These are phyloP conservation scores for Psittacula echo DNA, from an alignment of 2,797 vertebrate genomes.

Conservation along the genomic window DNA sequence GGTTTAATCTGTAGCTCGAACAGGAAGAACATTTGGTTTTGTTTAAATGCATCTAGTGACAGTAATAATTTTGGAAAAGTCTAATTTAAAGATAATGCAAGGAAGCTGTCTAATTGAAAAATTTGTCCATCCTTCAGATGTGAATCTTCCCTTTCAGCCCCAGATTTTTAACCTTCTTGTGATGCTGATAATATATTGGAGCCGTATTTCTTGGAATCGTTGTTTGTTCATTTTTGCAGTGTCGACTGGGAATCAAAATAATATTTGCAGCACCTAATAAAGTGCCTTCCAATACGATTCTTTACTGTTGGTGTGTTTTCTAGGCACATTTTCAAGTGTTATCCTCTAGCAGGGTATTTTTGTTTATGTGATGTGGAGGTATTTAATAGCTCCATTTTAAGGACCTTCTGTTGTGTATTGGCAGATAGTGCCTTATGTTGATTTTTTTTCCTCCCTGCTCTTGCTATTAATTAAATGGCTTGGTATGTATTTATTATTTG, in stretches of 20 bases:
- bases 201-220: not conserved
- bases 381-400: not conserved
- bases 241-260: not conserved
- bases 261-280: not conserved
- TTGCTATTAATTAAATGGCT: not conserved
- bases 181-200: not conserved
- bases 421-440: not conserved
- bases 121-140: not conserved
- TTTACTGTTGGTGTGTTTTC: not conserved
- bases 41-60: not conserved
- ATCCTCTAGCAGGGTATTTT: not conserved
- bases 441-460: not conserved
- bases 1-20: not conserved
- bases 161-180: not conserved
- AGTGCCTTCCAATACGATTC: not conserved
- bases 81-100: not conserved
- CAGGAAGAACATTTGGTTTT: not conserved
- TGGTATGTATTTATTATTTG: not conserved
- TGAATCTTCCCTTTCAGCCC: not conserved
- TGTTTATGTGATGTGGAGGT: not conserved
- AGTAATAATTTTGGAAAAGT: not conserved
- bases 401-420: not conserved
- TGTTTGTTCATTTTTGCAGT: not conserved
- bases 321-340: not conserved
- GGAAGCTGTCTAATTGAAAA: not conserved